A percentile compares a stretch with the other conserved stretches of the same genome.
Evolutionary conservation across 2,113 vertebrate species (phyloP).

Genomic region (Elephantulus edwardii): DNA sequence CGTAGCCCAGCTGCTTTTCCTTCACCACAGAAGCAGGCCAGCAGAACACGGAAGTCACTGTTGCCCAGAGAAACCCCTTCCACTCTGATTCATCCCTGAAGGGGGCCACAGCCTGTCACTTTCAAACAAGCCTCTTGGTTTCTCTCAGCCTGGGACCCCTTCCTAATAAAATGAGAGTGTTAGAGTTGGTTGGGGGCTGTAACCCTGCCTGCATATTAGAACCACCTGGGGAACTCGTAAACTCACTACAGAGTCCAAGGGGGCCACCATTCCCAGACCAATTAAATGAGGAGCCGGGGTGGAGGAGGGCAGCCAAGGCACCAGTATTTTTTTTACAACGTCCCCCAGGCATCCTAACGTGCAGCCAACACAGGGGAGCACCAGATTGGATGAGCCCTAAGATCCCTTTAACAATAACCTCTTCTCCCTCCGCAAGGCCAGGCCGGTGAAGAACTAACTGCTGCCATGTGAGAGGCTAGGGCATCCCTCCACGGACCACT

Average conservation of each 20-base stretch:
- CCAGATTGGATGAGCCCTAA: not conserved
- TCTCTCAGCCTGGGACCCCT: conserved; percentile 11
- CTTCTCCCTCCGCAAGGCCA: not conserved
- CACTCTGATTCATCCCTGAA: not conserved
- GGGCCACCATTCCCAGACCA: conserved; percentile 55
- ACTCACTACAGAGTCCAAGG: not conserved
- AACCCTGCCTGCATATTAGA: conserved; percentile 34
- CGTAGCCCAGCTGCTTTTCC: not conserved
- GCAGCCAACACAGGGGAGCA: not conserved
- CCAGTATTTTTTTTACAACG: conserved; percentile 52
- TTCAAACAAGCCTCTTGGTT: not conserved
- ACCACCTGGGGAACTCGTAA: conserved; percentile 59
- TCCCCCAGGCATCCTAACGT: not conserved
- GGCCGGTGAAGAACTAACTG: not conserved
- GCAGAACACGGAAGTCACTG: not conserved
- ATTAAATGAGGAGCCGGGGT: conserved; percentile 53
- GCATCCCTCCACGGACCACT: not conserved
- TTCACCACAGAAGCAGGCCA: conserved; percentile 23
- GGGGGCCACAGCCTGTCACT: conserved; percentile 24
- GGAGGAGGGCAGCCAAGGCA: not conserved
- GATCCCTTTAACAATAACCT: not conserved
- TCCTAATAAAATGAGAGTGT: not conserved
- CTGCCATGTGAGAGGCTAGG: not conserved
- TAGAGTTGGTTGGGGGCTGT: not conserved
- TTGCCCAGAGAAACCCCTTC: not conserved